phyloP scores from a whole-genome alignment of 2,888 invertebrate genomes.

The Rutpela maculata region DNA sequence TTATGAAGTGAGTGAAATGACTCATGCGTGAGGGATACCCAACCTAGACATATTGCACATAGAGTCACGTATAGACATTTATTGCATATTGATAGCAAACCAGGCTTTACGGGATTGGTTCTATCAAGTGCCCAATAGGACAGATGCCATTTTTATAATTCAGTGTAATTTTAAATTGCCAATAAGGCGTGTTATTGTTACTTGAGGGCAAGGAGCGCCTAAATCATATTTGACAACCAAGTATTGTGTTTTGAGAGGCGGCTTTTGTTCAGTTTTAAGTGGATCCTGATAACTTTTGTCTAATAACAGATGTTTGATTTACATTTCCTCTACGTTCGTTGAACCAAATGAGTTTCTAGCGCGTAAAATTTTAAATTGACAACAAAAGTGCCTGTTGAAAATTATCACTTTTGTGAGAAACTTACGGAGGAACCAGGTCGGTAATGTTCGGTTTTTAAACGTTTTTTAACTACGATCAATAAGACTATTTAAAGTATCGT shows the following conservation, averaged over 20 bases:
- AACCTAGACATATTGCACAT: conserved; percentile 63
- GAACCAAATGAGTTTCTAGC: background rate
- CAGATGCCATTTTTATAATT: conserved; percentile 69
- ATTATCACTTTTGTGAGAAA: background rate
- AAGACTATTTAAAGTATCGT: background rate
- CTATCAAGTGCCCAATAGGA: conserved; percentile 66
- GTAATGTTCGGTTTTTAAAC: too few species aligned
- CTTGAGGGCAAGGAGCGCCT: conserved; percentile 55
- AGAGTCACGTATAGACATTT: conserved; percentile 64
- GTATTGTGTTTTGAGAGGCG: conserved; percentile 58
- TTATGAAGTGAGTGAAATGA: conserved; percentile 64
- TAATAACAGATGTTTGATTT: conserved; percentile 66
- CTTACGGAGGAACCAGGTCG: background rate
- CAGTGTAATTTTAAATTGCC: conserved; percentile 64
- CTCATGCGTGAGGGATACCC: conserved; percentile 67
- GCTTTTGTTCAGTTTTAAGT: conserved; percentile 66
- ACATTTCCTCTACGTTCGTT: conserved; percentile 37
- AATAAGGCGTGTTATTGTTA: conserved; percentile 66
- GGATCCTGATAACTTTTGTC: conserved; percentile 61
- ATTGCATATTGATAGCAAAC: conserved; percentile 70
- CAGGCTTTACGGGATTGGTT: conserved; percentile 67
- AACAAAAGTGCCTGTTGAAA: background rate
- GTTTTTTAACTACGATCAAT: background rate
- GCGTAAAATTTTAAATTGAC: conserved; percentile 24
- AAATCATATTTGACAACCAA: conserved; percentile 70